phyloP scores from a whole-genome alignment of 1,140 invertebrate species.

The Platyscapa corneri region DNA sequence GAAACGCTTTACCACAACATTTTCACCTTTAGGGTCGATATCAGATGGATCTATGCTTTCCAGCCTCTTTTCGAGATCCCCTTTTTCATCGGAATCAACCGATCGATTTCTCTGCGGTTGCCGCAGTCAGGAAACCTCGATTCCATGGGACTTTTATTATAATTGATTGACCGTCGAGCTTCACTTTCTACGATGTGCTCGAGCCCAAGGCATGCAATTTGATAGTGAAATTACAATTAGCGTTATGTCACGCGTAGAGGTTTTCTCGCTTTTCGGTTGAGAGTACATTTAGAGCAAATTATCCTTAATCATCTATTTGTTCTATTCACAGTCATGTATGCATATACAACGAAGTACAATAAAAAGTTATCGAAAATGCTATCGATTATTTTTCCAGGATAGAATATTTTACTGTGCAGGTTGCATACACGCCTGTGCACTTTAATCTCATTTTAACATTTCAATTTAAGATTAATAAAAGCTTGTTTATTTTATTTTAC shows the following conservation, averaged over 20 bases:
- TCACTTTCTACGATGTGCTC: constrained; percentile 6
- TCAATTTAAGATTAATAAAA: no score
- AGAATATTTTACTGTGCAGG: no score
- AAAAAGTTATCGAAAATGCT: no score
- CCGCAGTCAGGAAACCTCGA: neutral
- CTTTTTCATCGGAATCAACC: neutral
- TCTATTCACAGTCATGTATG: no score
- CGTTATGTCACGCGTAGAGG: neutral
- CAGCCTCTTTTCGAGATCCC: neutral
- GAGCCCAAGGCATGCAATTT: constrained; percentile 18
- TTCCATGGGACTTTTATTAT: constrained; percentile 3
- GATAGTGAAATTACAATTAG: constrained; percentile 25
- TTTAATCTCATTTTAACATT: no score
- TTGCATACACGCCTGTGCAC: no score
- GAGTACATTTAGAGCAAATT: neutral
- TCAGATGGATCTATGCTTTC: neutral
- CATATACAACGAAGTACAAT: no score
- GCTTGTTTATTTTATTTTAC: no score
- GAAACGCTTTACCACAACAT: neutral
- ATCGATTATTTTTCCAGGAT: no score
- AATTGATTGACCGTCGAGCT: constrained; percentile 10
- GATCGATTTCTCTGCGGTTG: constrained; percentile 18
- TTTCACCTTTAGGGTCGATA: neutral
- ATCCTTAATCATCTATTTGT: neutral
- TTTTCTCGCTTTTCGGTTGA: neutral